These are phyloP conservation scores for Hirudo medicinalis DNA, from an alignment of 1,140 invertebrate species.

Conservation along the genomic window DNA sequence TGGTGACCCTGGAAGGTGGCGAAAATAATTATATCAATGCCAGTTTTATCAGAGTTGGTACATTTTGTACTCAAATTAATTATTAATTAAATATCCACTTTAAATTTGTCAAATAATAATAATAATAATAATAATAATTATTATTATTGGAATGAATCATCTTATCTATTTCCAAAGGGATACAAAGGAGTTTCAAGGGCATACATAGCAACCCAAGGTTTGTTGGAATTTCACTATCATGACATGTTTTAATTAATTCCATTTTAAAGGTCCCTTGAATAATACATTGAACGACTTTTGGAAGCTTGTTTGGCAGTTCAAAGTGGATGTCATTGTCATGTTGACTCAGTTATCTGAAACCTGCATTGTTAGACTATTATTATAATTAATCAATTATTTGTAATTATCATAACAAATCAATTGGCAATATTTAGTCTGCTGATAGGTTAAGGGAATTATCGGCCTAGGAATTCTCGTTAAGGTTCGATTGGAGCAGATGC, in stretches of 20 bases:
- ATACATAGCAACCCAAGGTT: conserved; percentile 4
- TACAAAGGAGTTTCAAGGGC: neutral
- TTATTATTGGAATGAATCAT: too few relatives aligned
- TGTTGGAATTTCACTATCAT: neutral
- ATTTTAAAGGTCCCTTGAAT: neutral
- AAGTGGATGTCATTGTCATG: conserved; percentile 14
- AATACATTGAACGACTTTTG: conserved; percentile 5
- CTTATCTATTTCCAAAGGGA: neutral
- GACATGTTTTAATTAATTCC: neutral
- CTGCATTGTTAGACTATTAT: neutral
- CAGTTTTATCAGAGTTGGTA: conserved; percentile 1
- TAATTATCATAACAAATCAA: too few relatives aligned
- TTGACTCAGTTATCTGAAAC: neutral
- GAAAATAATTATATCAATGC: neutral
- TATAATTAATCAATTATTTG: neutral
- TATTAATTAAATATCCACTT: neutral
- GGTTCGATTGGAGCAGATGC: too few relatives aligned
- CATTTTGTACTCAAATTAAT: neutral
- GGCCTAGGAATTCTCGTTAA: too few relatives aligned
- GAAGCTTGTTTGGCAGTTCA: neutral
- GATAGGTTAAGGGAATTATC: too few relatives aligned
- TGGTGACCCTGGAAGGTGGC: neutral
- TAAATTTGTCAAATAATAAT: too few relatives aligned
- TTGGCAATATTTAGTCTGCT: too few relatives aligned
- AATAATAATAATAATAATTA: too few relatives aligned